Conservation (phyloP, 2,888 invertebrate genomes). For the Harpagoxenus sublaevis region DNA sequence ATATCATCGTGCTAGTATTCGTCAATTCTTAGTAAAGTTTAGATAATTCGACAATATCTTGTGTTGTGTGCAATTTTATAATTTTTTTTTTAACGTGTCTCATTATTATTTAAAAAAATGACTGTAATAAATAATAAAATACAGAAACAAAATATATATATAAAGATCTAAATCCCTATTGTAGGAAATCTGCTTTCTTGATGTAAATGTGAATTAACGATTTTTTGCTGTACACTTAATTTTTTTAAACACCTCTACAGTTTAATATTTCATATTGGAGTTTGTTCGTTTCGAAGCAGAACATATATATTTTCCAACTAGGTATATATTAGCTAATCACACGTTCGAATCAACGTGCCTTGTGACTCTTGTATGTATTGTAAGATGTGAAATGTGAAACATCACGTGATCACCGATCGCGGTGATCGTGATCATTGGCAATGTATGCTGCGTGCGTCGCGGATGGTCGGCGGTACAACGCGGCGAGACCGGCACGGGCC, state of each 20-base stretch:
- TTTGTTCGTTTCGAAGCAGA: conserved; percentile 18
- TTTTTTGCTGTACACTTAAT: neutral
- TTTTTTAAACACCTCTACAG: conserved; percentile 13
- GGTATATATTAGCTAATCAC: conserved; percentile 57
- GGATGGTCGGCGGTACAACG: too few relatives aligned
- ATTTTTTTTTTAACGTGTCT: neutral
- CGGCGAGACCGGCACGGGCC: too few relatives aligned
- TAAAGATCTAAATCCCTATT: neutral
- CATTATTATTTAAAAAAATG: too few relatives aligned
- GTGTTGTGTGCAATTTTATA: neutral
- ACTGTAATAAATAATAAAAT: neutral
- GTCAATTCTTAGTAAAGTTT: neutral
- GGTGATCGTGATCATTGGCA: too few relatives aligned
- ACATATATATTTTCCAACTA: conserved; percentile 31
- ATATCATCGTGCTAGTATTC: neutral
- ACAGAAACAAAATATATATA: neutral
- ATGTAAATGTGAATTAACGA: neutral
- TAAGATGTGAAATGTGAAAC: too few relatives aligned
- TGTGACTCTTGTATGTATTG: conserved; percentile 33
- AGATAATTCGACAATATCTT: neutral
- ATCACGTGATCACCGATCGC: too few relatives aligned
- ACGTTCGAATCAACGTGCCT: conserved; percentile 57
- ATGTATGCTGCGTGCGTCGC: too few relatives aligned
- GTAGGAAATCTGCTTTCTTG: neutral
- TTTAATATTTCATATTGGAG: conserved; percentile 50